phyloP scores from a whole-genome alignment of 2,797 vertebrate genomes.

The Botia kubotai region DNA sequence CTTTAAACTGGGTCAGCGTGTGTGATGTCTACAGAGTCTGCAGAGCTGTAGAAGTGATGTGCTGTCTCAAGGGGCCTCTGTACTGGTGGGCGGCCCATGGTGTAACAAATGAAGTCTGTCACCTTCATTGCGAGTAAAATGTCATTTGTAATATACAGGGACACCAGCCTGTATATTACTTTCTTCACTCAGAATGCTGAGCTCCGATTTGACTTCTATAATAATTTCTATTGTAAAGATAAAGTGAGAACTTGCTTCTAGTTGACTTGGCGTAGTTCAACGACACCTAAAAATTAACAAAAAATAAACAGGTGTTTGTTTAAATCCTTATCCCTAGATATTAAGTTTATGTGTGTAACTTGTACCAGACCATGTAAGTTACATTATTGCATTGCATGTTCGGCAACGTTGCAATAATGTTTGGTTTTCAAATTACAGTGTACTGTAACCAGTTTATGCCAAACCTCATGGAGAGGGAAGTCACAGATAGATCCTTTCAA shows the following conservation, averaged over 20 bases:
- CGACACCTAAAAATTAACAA: too few relatives aligned
- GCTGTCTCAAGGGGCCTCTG: constrained; percentile 19
- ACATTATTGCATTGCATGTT: background rate
- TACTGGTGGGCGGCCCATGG: constrained; percentile 16
- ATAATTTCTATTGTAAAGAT: too few relatives aligned
- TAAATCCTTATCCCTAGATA: too few relatives aligned
- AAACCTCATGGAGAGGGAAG: constrained; percentile 7
- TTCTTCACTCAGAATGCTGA: too few relatives aligned
- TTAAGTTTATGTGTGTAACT: too few relatives aligned
- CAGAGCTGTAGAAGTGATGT: constrained; percentile 38
- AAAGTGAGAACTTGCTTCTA: too few relatives aligned
- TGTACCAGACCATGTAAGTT: too few relatives aligned
- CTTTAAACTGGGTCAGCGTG: constrained; percentile 48
- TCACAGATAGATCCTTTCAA: constrained; percentile 7
- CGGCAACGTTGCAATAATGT: background rate
- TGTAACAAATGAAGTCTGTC: constrained; percentile 44
- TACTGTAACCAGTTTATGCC: background rate
- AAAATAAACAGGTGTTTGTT: too few relatives aligned
- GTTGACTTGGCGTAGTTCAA: too few relatives aligned
- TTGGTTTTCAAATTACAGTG: background rate
- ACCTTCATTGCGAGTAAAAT: constrained; percentile 28
- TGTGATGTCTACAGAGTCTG: constrained; percentile 29
- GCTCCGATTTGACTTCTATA: too few relatives aligned
- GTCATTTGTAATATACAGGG: background rate
- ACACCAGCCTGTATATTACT: background rate